A percentile compares a stretch with the other conserved stretches of the same genome.
Evolutionary conservation across 2,113 vertebrate genomes (phyloP).

Genomic region (Callionymus lyra): DNA sequence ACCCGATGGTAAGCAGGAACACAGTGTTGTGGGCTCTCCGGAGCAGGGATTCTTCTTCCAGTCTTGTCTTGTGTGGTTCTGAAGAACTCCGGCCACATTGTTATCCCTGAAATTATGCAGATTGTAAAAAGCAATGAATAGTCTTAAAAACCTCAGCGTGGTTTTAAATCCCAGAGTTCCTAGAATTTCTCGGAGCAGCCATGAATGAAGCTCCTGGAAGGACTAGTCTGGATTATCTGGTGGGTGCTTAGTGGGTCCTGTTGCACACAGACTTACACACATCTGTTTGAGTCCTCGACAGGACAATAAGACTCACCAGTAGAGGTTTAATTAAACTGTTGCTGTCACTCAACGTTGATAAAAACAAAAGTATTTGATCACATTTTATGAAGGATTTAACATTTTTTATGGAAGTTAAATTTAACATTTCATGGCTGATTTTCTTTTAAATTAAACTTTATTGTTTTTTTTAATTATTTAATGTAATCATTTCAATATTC

Average conservation of each 20-base stretch:
- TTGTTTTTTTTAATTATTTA: too few relatives aligned
- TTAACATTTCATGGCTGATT: too few relatives aligned
- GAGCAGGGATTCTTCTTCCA: constrained; percentile 15
- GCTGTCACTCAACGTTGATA: too few relatives aligned
- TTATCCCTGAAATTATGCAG: constrained; percentile 5
- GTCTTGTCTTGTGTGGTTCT: constrained; percentile 1
- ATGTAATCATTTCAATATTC: too few relatives aligned
- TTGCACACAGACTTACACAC: too few relatives aligned
- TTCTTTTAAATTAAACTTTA: too few relatives aligned
- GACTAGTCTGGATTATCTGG: constrained; percentile 14
- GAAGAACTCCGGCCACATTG: constrained; percentile 7
- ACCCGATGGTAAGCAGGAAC: constrained; percentile 37
- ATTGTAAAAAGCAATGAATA: constrained; percentile 19
- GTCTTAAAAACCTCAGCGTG: constrained; percentile 11
- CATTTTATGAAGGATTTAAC: too few relatives aligned
- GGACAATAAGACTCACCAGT: too few relatives aligned
- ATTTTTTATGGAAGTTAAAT: too few relatives aligned
- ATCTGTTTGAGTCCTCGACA: too few relatives aligned
- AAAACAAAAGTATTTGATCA: too few relatives aligned
- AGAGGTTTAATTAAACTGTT: too few relatives aligned
- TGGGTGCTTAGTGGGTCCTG: constrained; percentile 7
- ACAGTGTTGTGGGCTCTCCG: constrained; percentile 32
- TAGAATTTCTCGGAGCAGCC: constrained; percentile 1
- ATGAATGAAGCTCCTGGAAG: constrained; percentile 1
- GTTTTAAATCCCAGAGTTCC: constrained; percentile 4